Evolutionary conservation across 2,888 invertebrate genomes (phyloP).

Genomic region (Lithophane leautieri): DNA sequence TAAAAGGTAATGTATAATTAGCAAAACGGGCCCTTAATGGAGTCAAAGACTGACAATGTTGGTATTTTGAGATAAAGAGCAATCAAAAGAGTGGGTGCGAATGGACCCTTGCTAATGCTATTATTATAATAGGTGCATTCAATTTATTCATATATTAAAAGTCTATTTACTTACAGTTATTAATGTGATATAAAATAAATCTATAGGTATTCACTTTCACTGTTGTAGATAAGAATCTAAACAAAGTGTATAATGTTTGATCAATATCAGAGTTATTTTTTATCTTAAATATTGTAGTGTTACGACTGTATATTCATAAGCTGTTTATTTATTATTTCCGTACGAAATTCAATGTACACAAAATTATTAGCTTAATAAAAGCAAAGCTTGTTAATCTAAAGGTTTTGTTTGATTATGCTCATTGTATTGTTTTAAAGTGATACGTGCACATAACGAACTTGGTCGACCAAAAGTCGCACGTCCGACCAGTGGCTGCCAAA

Average conservation of each 20-base stretch:
- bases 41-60: conserved; percentile 13
- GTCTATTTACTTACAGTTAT: conserved; percentile 38
- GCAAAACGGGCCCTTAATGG: conserved; percentile 2
- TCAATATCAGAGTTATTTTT: conserved; percentile 43
- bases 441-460: not conserved
- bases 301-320: conserved; percentile 50
- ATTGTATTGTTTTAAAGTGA: conserved; percentile 6
- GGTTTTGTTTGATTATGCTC: conserved; percentile 36
- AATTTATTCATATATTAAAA: conserved; percentile 3
- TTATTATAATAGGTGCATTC: not conserved
- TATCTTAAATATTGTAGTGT: conserved; percentile 48
- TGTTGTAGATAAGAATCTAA: conserved; percentile 46
- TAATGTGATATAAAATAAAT: conserved; percentile 60
- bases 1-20: not conserved
- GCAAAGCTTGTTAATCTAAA: conserved; percentile 62
- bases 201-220: conserved; percentile 42
- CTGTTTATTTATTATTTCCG: conserved; percentile 58
- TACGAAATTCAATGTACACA: conserved; percentile 59
- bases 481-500: not conserved
- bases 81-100: conserved; percentile 5
- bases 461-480: not conserved
- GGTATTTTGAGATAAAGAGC: conserved; percentile 8
- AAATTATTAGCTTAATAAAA: conserved; percentile 66
- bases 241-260: conserved; percentile 47
- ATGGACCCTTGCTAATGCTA: conserved; percentile 14